Conservation (phyloP, 35 echinoderm and acorn worm species). For the Hemicentrotus pulcherrimus region DNA sequence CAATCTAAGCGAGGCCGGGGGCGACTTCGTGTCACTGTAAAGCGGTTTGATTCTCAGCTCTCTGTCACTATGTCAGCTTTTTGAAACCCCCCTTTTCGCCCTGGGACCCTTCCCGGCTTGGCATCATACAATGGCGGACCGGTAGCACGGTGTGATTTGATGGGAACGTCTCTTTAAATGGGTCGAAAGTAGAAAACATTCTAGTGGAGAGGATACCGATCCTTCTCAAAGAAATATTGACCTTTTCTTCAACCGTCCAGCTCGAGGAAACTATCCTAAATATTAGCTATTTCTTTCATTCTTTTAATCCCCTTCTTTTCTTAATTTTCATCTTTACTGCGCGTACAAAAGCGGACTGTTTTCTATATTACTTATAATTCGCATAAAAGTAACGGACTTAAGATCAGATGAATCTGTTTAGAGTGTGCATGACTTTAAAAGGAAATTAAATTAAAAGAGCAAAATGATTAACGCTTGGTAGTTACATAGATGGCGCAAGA, state of each 20-base stretch:
- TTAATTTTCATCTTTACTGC: too few relatives aligned
- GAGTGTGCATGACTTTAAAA: too few relatives aligned
- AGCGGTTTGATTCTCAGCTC: constrained; percentile 42
- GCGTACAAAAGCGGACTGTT: too few relatives aligned
- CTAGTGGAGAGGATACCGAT: not conserved
- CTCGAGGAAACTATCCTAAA: not conserved
- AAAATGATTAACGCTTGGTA: too few relatives aligned
- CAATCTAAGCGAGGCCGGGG: constrained; percentile 25
- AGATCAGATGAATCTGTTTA: too few relatives aligned
- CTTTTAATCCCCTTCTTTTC: not conserved
- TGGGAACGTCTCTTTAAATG: not conserved
- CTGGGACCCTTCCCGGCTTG: constrained; percentile 24
- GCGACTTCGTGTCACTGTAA: constrained; percentile 46
- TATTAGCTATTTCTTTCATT: not conserved
- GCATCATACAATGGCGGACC: not conserved
- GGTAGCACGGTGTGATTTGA: not conserved
- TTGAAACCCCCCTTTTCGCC: not conserved
- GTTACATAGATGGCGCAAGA: too few relatives aligned
- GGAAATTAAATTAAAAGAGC: too few relatives aligned
- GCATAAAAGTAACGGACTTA: too few relatives aligned
- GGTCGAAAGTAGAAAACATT: not conserved
- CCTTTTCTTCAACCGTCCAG: not conserved
- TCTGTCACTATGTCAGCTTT: constrained; percentile 39
- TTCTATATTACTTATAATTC: too few relatives aligned
- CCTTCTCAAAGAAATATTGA: not conserved